Evolutionary conservation across 2,797 vertebrate species (phyloP).

Genomic region (Chlorospingus semifuscus): DNA sequence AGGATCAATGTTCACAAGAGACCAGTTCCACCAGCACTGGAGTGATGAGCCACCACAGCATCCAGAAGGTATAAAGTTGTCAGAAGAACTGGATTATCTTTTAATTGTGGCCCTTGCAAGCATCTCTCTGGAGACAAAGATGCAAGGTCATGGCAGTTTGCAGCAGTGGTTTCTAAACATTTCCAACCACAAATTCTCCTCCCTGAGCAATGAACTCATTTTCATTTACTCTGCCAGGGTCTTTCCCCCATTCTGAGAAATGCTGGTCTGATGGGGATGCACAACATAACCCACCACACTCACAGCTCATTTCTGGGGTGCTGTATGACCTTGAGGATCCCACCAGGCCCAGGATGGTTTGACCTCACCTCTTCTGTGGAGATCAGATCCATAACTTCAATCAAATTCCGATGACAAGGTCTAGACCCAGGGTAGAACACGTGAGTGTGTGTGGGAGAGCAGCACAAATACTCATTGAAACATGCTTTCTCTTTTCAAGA

Average conservation of each 20-base stretch:
- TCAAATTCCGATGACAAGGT: neutral
- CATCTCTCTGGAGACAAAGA: neutral
- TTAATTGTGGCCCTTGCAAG: neutral
- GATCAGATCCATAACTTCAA: neutral
- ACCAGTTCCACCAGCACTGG: neutral
- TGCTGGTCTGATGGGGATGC: neutral
- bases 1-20: neutral
- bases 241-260: neutral
- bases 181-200: neutral
- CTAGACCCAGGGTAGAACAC: neutral
- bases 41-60: neutral
- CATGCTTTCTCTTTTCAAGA: neutral
- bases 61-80: neutral
- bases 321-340: neutral
- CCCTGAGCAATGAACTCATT: neutral
- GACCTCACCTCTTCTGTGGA: neutral
- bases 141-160: neutral
- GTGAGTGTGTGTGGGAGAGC: fast-evolving
- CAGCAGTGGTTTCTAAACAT: neutral
- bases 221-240: neutral
- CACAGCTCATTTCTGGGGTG: neutral
- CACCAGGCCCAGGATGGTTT: neutral
- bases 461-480: neutral
- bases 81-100: neutral
- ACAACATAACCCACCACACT: neutral